Base-by-base conservation (phyloP, 2,113 vertebrate species). In the Pandion haliaetus region DNA sequence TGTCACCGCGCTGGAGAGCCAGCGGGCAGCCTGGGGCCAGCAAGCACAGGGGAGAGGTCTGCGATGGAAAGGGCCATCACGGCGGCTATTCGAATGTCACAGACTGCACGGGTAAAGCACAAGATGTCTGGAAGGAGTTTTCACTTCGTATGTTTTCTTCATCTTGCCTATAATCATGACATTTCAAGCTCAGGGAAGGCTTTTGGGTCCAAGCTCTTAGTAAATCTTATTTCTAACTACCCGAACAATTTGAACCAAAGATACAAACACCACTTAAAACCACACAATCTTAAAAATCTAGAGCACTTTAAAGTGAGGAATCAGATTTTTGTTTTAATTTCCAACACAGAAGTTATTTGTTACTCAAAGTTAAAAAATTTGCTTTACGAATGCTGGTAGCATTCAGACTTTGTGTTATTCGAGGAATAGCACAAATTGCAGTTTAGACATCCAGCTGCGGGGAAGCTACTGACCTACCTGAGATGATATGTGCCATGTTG, bases 31-130 rank as follows among this genome's bases (percentile, higher is more conserved):
- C 24, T 8, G 0, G 38, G 18, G 52, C 12, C 24, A 71, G 62
- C 6, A 20, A 32, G 44, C 20, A 29, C 1, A 2, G 14, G 16
- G 47, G 6, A 2, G 6, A 86, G 36, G 6, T 54, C 31, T 34
- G 54, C 2, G 5, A 23, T n/a, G 55, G 57, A 23, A 77, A 38
- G n/a, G 11, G 23, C 36, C 31, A 42, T 72, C 61, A 4, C 1
- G 0, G 24, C 1, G 1, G 16, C 52, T 32, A 1, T 6, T 34
- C 1, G 2, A 65, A 9, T 4, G 10, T 23, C 55, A 21, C 49
- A 32, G 12, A 17, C n/a, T 11, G 19, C 38, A 31, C 17, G 14
- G 24, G 6, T 34, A 19, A 76, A 25, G 36, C 7, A 54, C 10
- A 31, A 63, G 20, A 28, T 17, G 3, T 21, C 15, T 11, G 11